Conservation (phyloP, 1,140 invertebrate genomes). For the Uloborus diversus region DNA sequence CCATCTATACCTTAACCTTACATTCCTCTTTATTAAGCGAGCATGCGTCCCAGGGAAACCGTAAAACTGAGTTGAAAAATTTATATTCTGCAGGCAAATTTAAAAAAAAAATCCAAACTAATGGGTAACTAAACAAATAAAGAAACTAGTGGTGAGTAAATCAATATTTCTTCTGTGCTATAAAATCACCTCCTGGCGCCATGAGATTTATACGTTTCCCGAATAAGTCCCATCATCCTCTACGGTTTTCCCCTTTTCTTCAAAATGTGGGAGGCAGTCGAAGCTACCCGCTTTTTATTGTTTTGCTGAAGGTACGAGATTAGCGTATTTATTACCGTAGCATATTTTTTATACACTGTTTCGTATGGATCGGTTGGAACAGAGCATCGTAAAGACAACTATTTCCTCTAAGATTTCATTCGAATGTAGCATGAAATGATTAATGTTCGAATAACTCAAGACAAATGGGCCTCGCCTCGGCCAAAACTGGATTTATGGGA, state of each 20-base stretch:
- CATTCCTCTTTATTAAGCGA: no score
- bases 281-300: constrained; percentile 48
- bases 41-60: no score
- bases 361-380: constrained; percentile 10
- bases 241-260: not conserved
- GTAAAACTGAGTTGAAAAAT: no score
- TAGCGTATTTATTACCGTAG: constrained; percentile 55
- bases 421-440: constrained; percentile 43
- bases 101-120: no score
- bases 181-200: constrained; percentile 53
- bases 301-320: constrained; percentile 52
- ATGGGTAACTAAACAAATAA: no score
- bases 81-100: no score
- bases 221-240: constrained; percentile 40
- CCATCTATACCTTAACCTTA: no score
- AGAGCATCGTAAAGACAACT: constrained; percentile 49
- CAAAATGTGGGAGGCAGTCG: constrained; percentile 25
- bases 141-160: no score
- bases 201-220: constrained; percentile 38
- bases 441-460: constrained; percentile 54
- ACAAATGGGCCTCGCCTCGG: constrained; percentile 44
- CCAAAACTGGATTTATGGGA: constrained; percentile 51
- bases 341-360: constrained; percentile 46
- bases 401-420: constrained; percentile 43
- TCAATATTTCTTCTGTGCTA: constrained; percentile 35